These are phyloP conservation scores for Hippoglossus stenolepis DNA, from an alignment of 2,113 vertebrate species.

Conservation along the genomic window DNA sequence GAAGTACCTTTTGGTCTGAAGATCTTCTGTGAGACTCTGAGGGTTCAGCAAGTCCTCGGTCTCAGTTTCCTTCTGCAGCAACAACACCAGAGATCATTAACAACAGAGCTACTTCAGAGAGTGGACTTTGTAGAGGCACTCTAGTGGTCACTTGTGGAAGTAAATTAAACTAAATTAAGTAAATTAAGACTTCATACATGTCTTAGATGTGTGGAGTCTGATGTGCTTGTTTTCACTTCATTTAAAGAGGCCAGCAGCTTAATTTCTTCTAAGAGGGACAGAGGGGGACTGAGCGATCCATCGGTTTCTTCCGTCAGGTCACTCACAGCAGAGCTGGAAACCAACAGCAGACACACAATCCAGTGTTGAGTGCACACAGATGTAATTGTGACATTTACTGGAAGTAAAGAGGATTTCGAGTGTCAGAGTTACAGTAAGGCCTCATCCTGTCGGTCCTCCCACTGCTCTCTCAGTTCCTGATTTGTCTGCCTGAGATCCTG, in stretches of 20 bases:
- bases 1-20: constrained; percentile 1
- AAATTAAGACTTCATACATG: too few relatives aligned
- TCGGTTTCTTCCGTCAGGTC: constrained; percentile 30
- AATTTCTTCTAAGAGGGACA: constrained; percentile 70
- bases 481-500: constrained; percentile 68
- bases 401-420: not conserved
- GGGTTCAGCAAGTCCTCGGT: constrained; percentile 27
- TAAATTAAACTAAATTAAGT: too few relatives aligned
- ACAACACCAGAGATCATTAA: constrained; percentile 5
- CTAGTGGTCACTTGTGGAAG: constrained; percentile 21
- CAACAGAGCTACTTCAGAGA: not conserved
- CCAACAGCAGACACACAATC: constrained; percentile 3
- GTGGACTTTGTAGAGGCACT: not conserved
- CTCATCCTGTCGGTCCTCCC: constrained; percentile 60
- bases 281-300: not conserved
- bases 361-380: not conserved
- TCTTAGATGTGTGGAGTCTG: not conserved
- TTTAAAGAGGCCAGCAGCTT: constrained; percentile 33
- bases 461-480: constrained; percentile 47
- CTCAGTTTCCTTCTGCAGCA: constrained; percentile 49
- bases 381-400: not conserved
- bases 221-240: not conserved
- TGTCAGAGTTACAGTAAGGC: constrained; percentile 50
- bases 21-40: not conserved
- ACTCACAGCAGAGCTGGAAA: constrained; percentile 38